A percentile compares a stretch with the other conserved stretches of the same genome.
Evolutionary conservation across 2,888 invertebrate species (phyloP).

Genomic region (Pantelozetes paolii): DNA sequence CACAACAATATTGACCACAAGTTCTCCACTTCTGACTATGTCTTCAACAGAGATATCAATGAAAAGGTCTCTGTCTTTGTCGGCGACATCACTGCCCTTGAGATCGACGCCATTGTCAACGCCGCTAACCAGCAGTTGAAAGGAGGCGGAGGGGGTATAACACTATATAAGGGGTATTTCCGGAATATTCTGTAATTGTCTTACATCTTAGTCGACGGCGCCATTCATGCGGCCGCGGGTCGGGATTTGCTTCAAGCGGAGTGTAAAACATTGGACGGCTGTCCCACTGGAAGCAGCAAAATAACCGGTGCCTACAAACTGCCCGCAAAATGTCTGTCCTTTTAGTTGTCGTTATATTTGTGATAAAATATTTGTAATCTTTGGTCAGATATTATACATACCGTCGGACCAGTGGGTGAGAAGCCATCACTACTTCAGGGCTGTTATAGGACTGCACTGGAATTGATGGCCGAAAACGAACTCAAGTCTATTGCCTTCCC

Average conservation of each 20-base stretch:
- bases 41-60: slow-evolving; percentile 49
- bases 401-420: slow-evolving; percentile 78
- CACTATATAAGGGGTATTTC: not conserved
- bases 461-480: slow-evolving; percentile 58
- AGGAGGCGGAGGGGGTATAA: slow-evolving; percentile 74
- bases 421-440: slow-evolving; percentile 61
- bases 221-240: slow-evolving; percentile 79
- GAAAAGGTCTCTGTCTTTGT: slow-evolving; percentile 57
- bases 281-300: slow-evolving; percentile 75
- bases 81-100: slow-evolving; percentile 78
- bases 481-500: slow-evolving; percentile 59
- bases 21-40: slow-evolving; percentile 39
- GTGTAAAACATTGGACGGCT: slow-evolving; percentile 66
- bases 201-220: slow-evolving; percentile 68
- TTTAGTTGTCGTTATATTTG: slow-evolving; percentile 14
- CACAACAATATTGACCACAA: slow-evolving; percentile 38
- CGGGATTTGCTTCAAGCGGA: slow-evolving; percentile 62
- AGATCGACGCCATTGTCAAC: slow-evolving; percentile 83
- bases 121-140: slow-evolving; percentile 72
- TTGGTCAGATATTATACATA: slow-evolving; percentile 76
- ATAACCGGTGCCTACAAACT: slow-evolving; percentile 69
- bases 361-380: slow-evolving; percentile 8
- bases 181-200: not conserved
- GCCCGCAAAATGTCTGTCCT: slow-evolving; percentile 68
- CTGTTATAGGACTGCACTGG: slow-evolving; percentile 68